phyloP scores from a whole-genome alignment of 1,140 invertebrate species.

The Drosophila sulfurigaster region DNA sequence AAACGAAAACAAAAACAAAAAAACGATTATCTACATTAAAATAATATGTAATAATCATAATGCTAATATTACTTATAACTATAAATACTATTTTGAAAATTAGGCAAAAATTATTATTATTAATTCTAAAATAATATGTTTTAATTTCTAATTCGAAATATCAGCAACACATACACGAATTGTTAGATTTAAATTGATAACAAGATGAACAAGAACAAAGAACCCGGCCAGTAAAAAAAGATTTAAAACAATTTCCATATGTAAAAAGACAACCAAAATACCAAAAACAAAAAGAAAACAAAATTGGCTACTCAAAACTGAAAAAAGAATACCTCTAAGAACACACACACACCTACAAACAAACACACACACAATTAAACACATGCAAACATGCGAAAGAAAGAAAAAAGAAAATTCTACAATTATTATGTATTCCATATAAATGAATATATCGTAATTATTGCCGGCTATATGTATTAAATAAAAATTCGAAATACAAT shows the following conservation, averaged over 20 bases:
- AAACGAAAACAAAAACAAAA: constrained; percentile 16
- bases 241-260: constrained; percentile 33
- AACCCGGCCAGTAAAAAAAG: constrained; percentile 36
- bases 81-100: constrained; percentile 74
- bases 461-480: constrained; percentile 80
- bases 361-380: constrained; percentile 14
- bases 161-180: constrained; percentile 51
- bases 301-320: constrained; percentile 49
- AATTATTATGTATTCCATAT: constrained; percentile 73
- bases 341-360: constrained; percentile 15
- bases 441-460: constrained; percentile 72
- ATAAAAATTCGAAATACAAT: constrained; percentile 77
- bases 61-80: constrained; percentile 53
- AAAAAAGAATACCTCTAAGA: constrained; percentile 63
- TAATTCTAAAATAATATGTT: constrained; percentile 73
- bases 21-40: constrained; percentile 45
- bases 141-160: constrained; percentile 64
- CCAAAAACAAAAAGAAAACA: not conserved
- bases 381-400: constrained; percentile 23
- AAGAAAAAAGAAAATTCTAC: constrained; percentile 58
- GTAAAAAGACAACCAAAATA: constrained; percentile 34
- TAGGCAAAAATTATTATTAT: constrained; percentile 79
- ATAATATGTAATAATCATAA: constrained; percentile 56
- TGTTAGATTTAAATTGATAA: constrained; percentile 55
- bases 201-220: constrained; percentile 15